Evolutionary conservation across 2,888 invertebrate species (phyloP).

Genomic region (Calameuta pallipes): DNA sequence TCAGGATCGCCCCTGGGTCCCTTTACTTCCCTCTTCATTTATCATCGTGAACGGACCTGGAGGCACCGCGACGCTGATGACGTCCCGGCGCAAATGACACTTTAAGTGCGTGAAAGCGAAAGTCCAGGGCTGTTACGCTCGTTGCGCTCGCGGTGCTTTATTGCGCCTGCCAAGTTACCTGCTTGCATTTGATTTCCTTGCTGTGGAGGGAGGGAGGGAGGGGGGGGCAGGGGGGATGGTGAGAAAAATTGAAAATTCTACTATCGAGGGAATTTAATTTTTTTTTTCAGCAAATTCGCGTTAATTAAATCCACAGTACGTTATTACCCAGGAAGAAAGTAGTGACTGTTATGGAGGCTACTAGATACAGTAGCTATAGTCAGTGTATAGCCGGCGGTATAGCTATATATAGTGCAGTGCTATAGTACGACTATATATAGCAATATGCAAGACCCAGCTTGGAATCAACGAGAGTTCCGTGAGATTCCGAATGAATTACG

Average conservation of each 20-base stretch:
- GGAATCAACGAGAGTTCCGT: not conserved
- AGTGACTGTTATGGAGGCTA: not conserved
- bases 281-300: not conserved
- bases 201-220: not conserved
- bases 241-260: not conserved
- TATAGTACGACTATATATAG: not conserved
- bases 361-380: not conserved
- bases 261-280: not conserved
- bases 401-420: too few species aligned
- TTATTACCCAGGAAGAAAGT: not conserved
- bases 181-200: not conserved
- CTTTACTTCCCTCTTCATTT: not conserved
- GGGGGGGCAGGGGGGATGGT: not conserved
- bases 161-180: not conserved
- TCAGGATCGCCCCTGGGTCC: not conserved
- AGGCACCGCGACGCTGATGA: not conserved
- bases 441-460: not conserved
- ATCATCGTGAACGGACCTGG: not conserved
- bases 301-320: not conserved
- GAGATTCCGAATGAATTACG: not conserved
- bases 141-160: not conserved
- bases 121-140: slow-evolving; percentile 19
- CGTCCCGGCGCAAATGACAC: slow-evolving; percentile 19
- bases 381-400: too few species aligned
- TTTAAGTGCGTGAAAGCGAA: slow-evolving; percentile 36